These are phyloP conservation scores for Aramus guarauna DNA, from an alignment of 2,113 vertebrate species.

Conservation along the genomic window DNA sequence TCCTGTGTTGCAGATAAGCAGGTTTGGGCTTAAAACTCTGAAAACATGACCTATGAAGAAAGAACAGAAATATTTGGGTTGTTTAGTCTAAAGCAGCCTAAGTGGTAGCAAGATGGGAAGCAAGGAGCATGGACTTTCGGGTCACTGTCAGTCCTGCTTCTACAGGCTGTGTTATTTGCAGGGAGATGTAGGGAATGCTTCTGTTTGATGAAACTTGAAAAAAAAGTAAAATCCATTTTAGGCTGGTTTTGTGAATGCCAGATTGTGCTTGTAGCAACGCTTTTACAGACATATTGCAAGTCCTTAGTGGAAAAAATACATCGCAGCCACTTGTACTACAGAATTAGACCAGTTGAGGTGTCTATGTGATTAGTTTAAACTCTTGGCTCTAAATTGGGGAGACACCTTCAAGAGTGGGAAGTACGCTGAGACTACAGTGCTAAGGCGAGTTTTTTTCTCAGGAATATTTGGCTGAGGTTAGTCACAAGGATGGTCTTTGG, in stretches of 20 bases:
- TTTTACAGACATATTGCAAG: not conserved
- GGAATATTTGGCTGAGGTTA: not conserved
- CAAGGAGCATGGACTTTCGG: not conserved
- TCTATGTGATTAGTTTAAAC: not conserved
- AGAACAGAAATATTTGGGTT: not conserved
- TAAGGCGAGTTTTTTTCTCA: not conserved
- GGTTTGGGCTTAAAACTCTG: not conserved
- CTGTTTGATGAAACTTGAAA: not conserved
- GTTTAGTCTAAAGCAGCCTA: not conserved
- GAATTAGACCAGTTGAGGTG: not conserved
- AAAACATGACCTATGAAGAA: not conserved
- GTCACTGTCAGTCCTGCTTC: not conserved
- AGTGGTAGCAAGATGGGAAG: not conserved
- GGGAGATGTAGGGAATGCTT: not conserved
- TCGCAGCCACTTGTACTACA: not conserved
- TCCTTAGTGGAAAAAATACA: not conserved
- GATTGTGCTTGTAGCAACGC: not conserved
- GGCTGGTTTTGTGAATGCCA: not conserved
- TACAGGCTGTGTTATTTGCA: not conserved
- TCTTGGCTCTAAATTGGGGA: not conserved
- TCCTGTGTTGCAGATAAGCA: not conserved
- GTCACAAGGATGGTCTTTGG: not conserved
- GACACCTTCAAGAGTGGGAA: not conserved
- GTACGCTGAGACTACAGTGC: not conserved
- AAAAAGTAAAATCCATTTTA: not conserved